Evolutionary conservation across 2,888 invertebrate genomes (phyloP).

Genomic region (Chironomus tentans): DNA sequence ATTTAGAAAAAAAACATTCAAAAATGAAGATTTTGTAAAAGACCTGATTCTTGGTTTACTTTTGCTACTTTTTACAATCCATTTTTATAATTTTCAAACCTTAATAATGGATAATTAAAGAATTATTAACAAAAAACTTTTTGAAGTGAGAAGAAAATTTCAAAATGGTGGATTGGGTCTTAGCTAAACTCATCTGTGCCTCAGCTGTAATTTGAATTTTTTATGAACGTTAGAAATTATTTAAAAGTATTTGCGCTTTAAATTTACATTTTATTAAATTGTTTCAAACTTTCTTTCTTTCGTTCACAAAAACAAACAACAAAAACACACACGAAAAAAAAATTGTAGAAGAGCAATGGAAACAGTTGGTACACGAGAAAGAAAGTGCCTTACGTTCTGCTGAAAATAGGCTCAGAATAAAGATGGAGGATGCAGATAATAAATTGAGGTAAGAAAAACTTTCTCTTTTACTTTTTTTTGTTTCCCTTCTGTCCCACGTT

Average conservation of each 20-base stretch:
- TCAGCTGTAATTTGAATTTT: too few species aligned
- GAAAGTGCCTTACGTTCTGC: conserved; percentile 47
- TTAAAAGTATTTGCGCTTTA: neutral
- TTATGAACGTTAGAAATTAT: too few species aligned
- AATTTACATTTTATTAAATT: conserved; percentile 30
- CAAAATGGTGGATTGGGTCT: too few species aligned
- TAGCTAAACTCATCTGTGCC: too few species aligned
- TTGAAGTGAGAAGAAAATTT: too few species aligned
- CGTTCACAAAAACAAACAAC: neutral
- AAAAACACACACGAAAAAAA: neutral
- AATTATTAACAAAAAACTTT: too few species aligned
- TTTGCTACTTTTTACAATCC: too few species aligned
- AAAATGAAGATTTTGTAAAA: too few species aligned
- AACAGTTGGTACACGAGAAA: conserved; percentile 48
- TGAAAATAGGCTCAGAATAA: conserved; percentile 46
- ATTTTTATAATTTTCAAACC: too few species aligned
- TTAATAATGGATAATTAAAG: too few species aligned
- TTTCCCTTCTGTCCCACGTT: conserved; percentile 28
- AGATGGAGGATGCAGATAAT: conserved; percentile 38
- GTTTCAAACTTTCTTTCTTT: neutral
- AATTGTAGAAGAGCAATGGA: conserved; percentile 45
- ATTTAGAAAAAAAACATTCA: too few species aligned
- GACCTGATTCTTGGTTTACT: too few species aligned
- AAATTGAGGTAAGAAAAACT: conserved; percentile 43
- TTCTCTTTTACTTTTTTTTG: conserved; percentile 28